phyloP scores from a whole-genome alignment of 2,113 vertebrate species.

The Lichenostomus cassidix region DNA sequence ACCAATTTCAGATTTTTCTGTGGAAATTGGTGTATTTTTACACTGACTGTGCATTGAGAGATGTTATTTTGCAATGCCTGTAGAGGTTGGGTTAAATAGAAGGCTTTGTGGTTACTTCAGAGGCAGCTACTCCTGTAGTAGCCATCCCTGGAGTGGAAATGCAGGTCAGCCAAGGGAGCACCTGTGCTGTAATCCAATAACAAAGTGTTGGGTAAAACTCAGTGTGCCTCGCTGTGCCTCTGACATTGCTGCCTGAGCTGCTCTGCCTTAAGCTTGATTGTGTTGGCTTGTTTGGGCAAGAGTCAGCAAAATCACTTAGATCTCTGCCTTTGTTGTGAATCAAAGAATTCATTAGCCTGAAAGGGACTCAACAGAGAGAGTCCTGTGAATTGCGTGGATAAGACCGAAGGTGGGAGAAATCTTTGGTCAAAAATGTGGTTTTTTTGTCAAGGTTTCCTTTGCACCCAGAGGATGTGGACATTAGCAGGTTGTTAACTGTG shows the following conservation, averaged over 20 bases:
- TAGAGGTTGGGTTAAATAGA: neutral
- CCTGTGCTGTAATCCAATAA: rapidly evolving
- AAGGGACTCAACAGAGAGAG: neutral
- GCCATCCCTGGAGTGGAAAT: neutral
- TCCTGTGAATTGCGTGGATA: neutral
- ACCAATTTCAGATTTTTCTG: neutral
- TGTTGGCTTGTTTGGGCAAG: neutral
- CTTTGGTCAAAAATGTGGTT: neutral
- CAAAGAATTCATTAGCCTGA: neutral
- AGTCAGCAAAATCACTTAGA: neutral
- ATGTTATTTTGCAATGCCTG: neutral
- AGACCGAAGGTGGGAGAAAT: neutral
- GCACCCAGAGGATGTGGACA: neutral
- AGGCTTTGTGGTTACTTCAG: neutral
- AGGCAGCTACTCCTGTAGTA: neutral
- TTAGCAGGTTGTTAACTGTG: neutral
- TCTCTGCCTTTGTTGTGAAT: neutral
- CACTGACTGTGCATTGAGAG: neutral
- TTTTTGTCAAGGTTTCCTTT: neutral
- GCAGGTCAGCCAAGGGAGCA: neutral
- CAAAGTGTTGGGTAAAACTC: neutral
- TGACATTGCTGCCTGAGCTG: neutral
- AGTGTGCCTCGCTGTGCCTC: rapidly evolving
- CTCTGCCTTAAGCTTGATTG: neutral
- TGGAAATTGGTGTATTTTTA: neutral